Percentiles rank a stretch among this genome's conserved stretches.
Conservation (phyloP, 1,140 invertebrate species). For the Drosophila oshimai region DNA sequence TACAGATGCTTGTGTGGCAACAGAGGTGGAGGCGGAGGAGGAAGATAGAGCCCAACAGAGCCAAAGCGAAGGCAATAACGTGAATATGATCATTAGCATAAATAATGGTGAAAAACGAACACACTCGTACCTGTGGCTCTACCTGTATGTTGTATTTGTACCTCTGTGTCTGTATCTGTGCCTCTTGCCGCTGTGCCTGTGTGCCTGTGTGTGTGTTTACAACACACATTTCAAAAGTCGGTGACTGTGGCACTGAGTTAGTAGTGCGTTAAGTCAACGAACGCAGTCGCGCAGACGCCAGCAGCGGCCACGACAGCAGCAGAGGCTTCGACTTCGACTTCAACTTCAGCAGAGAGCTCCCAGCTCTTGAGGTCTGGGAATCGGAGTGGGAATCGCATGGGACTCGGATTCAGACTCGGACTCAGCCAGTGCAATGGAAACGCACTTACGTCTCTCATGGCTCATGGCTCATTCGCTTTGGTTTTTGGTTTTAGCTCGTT, state of each 20-base stretch:
- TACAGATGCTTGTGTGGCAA: neutral
- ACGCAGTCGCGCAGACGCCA: slow-evolving; percentile 71
- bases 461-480: neutral
- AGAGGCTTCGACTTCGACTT: neutral
- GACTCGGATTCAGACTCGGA: too few species aligned
- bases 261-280: slow-evolving; percentile 82
- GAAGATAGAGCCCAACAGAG: neutral
- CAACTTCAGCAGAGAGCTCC: too few species aligned
- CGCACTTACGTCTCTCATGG: slow-evolving; percentile 36
- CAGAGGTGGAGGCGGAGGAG: neutral
- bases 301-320: slow-evolving; percentile 28
- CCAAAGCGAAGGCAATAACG: slow-evolving; percentile 39
- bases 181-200: slow-evolving; percentile 4
- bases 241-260: slow-evolving; percentile 78
- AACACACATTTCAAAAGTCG: slow-evolving; percentile 81
- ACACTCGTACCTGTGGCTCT: slow-evolving; percentile 27
- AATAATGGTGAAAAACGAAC: slow-evolving; percentile 74
- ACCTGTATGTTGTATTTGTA: neutral
- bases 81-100: slow-evolving; percentile 72
- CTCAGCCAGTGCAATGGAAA: slow-evolving; percentile 16
- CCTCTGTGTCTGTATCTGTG: neutral
- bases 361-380: slow-evolving; percentile 3
- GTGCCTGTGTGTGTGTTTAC: slow-evolving; percentile 38
- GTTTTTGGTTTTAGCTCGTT: neutral
- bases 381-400: neutral